Conservation (phyloP, 2,888 invertebrate species). For the Crematogaster levior region DNA sequence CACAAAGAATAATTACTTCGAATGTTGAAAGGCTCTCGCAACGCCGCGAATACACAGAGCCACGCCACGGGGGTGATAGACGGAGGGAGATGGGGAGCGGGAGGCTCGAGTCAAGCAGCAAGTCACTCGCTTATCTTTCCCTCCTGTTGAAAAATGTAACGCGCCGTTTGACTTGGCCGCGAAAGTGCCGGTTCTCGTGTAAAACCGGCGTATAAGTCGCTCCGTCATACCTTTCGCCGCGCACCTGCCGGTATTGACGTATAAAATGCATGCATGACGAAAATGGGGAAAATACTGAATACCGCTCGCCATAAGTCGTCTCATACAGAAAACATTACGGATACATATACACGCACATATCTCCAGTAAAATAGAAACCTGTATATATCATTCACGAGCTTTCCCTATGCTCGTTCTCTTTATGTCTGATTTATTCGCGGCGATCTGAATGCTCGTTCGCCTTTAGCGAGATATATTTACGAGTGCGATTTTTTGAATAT, state of each 20-base stretch:
- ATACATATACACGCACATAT: constrained; percentile 16
- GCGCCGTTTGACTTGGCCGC: constrained; percentile 28
- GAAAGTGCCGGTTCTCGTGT: constrained; percentile 30
- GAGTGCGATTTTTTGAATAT: constrained; percentile 18
- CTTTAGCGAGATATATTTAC: constrained; percentile 7
- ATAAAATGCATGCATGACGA: constrained; percentile 53
- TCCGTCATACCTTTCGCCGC: constrained; percentile 23
- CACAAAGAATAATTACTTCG: constrained; percentile 53
- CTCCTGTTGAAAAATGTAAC: constrained; percentile 37
- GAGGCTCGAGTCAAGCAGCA: constrained; percentile 31
- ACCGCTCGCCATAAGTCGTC: constrained; percentile 41
- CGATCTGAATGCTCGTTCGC: neutral
- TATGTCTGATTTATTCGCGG: constrained; percentile 45
- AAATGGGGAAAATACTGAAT: constrained; percentile 52
- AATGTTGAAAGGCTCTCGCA: constrained; percentile 50
- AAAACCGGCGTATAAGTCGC: constrained; percentile 38
- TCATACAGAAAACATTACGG: constrained; percentile 52
- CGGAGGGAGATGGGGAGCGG: neutral
- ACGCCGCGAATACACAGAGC: constrained; percentile 36
- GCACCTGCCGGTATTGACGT: constrained; percentile 42
- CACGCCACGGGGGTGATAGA: neutral
- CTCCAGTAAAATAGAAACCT: constrained; percentile 41
- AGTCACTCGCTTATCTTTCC: constrained; percentile 48
- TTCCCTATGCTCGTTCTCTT: constrained; percentile 25
- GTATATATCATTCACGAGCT: constrained; percentile 47